Conservation (phyloP, 2,797 vertebrate genomes). For the Argentina silus region DNA sequence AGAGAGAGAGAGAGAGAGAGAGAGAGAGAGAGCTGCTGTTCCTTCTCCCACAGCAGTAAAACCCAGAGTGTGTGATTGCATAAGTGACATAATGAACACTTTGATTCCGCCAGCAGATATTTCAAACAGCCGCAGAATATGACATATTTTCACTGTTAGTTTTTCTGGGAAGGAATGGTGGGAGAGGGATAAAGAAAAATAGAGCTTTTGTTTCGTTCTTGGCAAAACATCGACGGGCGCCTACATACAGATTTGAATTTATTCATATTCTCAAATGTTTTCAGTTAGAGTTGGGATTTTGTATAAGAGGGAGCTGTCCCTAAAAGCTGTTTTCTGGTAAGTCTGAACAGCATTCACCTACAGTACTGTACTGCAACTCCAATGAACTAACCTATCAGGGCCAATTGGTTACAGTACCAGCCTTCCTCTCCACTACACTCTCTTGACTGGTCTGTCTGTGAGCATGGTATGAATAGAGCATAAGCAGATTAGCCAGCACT, state of each 20-base stretch:
- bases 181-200: background rate
- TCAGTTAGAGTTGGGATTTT: too few relatives aligned
- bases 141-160: conserved; percentile 19
- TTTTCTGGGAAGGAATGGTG: conserved; percentile 18
- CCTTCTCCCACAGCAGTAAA: conserved; percentile 12
- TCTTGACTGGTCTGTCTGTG: background rate
- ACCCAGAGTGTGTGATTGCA: conserved; percentile 16
- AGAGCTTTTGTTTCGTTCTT: background rate
- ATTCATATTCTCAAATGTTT: too few relatives aligned
- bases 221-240: too few relatives aligned
- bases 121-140: conserved; percentile 26
- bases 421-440: background rate
- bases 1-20: too few relatives aligned
- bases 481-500: conserved; percentile 25
- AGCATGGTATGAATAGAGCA: conserved; percentile 6
- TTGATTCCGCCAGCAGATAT: conserved; percentile 35
- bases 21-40: too few relatives aligned
- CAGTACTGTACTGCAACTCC: too few relatives aligned
- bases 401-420: too few relatives aligned
- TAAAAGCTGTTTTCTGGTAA: too few relatives aligned
- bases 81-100: conserved; percentile 43
- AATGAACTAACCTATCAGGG: too few relatives aligned
- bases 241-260: too few relatives aligned
- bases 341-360: too few relatives aligned
- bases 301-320: too few relatives aligned